Evolutionary conservation across 2,113 vertebrate species (phyloP).

Genomic region (Cyanoramphus novaezelandiae): DNA sequence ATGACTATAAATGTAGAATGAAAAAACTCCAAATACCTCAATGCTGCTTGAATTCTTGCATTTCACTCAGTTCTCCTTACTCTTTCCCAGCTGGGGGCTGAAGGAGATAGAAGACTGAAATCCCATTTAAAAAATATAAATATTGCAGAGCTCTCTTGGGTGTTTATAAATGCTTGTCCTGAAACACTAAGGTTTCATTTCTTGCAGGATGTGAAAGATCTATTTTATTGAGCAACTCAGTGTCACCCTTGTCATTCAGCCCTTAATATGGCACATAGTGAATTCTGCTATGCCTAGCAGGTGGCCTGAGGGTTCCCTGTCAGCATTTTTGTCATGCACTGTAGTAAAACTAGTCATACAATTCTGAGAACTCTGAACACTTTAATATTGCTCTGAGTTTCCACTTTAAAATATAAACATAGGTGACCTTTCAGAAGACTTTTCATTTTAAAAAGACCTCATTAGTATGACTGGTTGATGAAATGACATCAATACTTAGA

Average conservation of each 20-base stretch:
- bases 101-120: background rate
- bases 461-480: background rate
- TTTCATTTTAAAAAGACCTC: background rate
- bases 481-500: background rate
- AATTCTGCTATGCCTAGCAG: constrained; percentile 53
- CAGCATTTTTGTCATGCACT: constrained; percentile 58
- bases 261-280: constrained; percentile 29
- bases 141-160: constrained; percentile 33
- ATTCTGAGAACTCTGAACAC: constrained; percentile 27
- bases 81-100: background rate
- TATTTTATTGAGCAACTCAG: constrained; percentile 21
- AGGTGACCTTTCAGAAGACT: constrained; percentile 5
- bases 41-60: background rate
- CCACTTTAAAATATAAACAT: constrained; percentile 45
- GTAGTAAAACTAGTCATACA: constrained; percentile 40
- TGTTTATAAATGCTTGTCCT: constrained; percentile 33
- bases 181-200: constrained; percentile 27
- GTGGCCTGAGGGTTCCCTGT: constrained; percentile 56
- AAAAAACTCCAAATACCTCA: background rate
- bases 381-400: constrained; percentile 21
- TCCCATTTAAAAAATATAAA: constrained; percentile 39
- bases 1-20: background rate
- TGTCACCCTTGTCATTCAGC: constrained; percentile 46
- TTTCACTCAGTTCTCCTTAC: background rate
- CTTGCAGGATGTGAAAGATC: constrained; percentile 37